Evolutionary conservation across 2,113 vertebrate genomes (phyloP).

Genomic region (Columba janthina): DNA sequence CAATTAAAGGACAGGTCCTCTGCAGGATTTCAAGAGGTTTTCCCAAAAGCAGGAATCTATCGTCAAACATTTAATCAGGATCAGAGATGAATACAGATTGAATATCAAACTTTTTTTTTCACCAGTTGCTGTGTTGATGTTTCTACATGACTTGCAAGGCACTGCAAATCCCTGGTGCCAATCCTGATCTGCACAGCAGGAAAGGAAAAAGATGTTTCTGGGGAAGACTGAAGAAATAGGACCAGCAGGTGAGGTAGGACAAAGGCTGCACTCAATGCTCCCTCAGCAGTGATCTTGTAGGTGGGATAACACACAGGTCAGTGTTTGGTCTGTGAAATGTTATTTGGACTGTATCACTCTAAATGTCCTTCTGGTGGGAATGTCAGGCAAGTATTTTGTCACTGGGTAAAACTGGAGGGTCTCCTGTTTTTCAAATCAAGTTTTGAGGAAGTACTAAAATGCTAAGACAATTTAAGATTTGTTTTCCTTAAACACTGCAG

Average conservation of each 20-base stretch:
- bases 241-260: neutral
- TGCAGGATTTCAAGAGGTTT: neutral
- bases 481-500: neutral
- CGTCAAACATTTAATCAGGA: neutral
- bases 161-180: neutral
- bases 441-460: neutral
- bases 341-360: neutral
- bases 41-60: neutral
- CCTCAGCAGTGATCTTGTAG: neutral
- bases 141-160: neutral
- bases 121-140: neutral
- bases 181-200: neutral
- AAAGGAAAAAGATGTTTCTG: neutral
- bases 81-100: neutral
- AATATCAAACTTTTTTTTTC: neutral
- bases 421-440: neutral
- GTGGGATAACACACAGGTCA: neutral
- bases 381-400: neutral
- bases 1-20: neutral
- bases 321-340: neutral
- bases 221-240: neutral
- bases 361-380: neutral
- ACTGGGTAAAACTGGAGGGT: neutral
- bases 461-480: neutral
- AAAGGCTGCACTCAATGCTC: accelerated